These are phyloP conservation scores for Electrophaes corylata DNA, from an alignment of 2,888 invertebrate species.

Conservation along the genomic window DNA sequence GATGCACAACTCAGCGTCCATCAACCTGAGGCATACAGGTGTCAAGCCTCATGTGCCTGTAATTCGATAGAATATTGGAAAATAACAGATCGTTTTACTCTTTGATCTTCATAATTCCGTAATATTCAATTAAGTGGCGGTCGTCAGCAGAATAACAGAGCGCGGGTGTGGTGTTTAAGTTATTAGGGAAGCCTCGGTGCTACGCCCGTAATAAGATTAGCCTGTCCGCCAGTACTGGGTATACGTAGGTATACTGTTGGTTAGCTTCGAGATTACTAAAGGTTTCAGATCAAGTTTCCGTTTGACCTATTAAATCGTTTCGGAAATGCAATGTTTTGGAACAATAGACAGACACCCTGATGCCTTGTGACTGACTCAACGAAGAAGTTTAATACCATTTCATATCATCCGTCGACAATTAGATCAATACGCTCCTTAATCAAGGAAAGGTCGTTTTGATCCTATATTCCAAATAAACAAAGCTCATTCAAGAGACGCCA, in stretches of 20 bases:
- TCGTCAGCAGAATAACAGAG: conserved; percentile 59
- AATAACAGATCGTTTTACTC: conserved; percentile 10
- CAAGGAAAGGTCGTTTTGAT: not conserved
- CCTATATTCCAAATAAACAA: conserved; percentile 2
- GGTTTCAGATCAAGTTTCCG: conserved; percentile 34
- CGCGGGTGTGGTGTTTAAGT: conserved; percentile 61
- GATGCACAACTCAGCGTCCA: too few species aligned
- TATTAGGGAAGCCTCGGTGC: conserved; percentile 75
- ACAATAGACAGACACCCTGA: not conserved
- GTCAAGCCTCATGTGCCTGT: too few species aligned
- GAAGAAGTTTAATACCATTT: not conserved
- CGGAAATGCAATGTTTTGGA: not conserved
- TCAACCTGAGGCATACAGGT: too few species aligned
- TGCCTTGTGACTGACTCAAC: not conserved
- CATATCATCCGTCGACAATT: not conserved
- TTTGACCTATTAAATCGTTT: conserved; percentile 1
- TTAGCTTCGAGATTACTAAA: conserved; percentile 29
- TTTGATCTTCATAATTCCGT: conserved; percentile 43
- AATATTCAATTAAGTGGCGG: conserved; percentile 60
- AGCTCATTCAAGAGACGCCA: not conserved
- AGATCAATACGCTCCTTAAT: not conserved
- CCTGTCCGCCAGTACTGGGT: conserved; percentile 44
- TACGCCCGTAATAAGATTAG: conserved; percentile 74
- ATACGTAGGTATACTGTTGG: conserved; percentile 10
- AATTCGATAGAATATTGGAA: not conserved